Conservation (phyloP, 2,888 invertebrate species). For the Osedax frankpressi region DNA sequence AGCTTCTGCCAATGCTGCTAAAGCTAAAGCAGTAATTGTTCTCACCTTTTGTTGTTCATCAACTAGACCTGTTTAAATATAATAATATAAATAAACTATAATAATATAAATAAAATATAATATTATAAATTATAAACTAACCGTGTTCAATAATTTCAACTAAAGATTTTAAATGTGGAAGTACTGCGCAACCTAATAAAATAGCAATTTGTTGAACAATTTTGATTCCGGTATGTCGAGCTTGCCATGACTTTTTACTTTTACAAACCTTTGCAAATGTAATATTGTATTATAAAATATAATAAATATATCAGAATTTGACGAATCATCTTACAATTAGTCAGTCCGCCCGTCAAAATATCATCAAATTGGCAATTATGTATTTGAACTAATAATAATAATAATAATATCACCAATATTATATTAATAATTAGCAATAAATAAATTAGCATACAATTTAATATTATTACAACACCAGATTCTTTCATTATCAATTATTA, state of each 20-base stretch:
- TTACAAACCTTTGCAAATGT: conserved; percentile 68
- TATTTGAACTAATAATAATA: too few relatives aligned
- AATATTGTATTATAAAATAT: too few relatives aligned
- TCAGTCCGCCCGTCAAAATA: too few relatives aligned
- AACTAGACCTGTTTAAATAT: conserved; percentile 60
- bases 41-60: conserved; percentile 98
- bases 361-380: too few relatives aligned
- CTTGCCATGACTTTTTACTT: conserved; percentile 99
- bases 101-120: not conserved
- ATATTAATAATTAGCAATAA: too few relatives aligned
- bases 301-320: too few relatives aligned
- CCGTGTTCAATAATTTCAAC: conserved; percentile 99
- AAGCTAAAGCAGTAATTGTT: conserved; percentile 93
- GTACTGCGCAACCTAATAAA: conserved; percentile 95
- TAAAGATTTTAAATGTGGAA: conserved; percentile 89
- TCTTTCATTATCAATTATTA: too few relatives aligned
- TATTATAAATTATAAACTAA: conserved; percentile 38
- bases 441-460: too few relatives aligned
- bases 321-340: too few relatives aligned
- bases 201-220: conserved; percentile 99
- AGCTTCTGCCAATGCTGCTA: conserved; percentile 95
- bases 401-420: too few relatives aligned
- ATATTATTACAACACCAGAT: too few relatives aligned
- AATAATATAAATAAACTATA: not conserved
- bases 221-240: conserved; percentile 87